Conservation (phyloP, 2,888 invertebrate species). For the Eupeodes luniger region DNA sequence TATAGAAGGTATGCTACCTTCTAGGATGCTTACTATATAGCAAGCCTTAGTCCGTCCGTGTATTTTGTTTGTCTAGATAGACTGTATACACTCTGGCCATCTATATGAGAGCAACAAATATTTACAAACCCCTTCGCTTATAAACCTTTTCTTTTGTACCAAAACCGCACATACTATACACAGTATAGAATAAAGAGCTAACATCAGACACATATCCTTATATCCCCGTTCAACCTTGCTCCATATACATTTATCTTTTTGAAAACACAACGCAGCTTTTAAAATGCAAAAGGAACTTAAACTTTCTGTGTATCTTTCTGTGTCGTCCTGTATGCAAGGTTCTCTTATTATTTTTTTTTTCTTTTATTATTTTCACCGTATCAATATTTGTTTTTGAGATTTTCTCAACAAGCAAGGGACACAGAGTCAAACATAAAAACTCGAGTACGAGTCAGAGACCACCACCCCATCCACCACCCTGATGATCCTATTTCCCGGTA, state of each 20-base stretch:
- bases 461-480: neutral
- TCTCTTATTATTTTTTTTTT: constrained; percentile 39
- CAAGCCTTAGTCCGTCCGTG: neutral
- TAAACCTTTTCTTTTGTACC: constrained; percentile 57
- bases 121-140: constrained; percentile 68
- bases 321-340: constrained; percentile 29
- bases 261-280: constrained; percentile 39
- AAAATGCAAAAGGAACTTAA: constrained; percentile 33
- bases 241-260: constrained; percentile 40
- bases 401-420: constrained; percentile 47
- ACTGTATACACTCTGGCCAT: neutral
- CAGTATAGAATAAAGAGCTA: neutral
- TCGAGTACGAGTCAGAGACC: neutral
- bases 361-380: constrained; percentile 51
- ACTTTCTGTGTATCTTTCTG: constrained; percentile 31
- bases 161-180: constrained; percentile 38
- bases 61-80: constrained; percentile 29
- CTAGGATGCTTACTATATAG: neutral
- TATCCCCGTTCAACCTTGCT: constrained; percentile 48
- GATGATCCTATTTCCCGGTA: neutral
- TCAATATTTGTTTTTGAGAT: constrained; percentile 72
- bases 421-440: constrained; percentile 14
- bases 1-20: neutral
- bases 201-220: constrained; percentile 23
- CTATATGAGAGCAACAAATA: constrained; percentile 59